Percentiles rank a stretch among this genome's conserved stretches.
These are phyloP conservation scores for Drosophila subquinaria DNA, from an alignment of 2,888 invertebrate genomes.

Conservation along the genomic window DNA sequence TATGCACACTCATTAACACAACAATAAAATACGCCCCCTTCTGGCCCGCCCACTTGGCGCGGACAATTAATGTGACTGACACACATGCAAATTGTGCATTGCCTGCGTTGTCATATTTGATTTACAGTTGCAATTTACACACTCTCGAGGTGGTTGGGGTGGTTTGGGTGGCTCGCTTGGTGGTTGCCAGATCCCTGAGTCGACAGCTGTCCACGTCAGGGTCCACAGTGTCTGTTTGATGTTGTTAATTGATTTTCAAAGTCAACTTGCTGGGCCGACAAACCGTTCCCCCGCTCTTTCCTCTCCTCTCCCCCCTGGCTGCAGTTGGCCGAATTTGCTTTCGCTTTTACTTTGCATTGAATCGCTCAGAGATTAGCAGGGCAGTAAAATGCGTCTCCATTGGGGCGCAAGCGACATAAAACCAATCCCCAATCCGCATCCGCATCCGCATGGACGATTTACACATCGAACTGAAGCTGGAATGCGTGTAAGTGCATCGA, in stretches of 20 bases:
- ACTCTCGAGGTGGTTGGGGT: slow-evolving; percentile 47
- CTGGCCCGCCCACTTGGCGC: slow-evolving; percentile 44
- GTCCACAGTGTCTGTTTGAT: slow-evolving; percentile 83
- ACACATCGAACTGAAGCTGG: slow-evolving; percentile 47
- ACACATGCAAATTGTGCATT: slow-evolving; percentile 77
- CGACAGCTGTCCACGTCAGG: slow-evolving; percentile 76
- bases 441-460: slow-evolving; percentile 57
- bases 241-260: slow-evolving; percentile 86
- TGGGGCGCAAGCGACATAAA: slow-evolving; percentile 81
- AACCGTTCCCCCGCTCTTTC: slow-evolving; percentile 2
- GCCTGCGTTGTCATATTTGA: slow-evolving; percentile 81
- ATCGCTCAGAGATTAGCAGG: slow-evolving; percentile 75
- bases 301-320: neutral
- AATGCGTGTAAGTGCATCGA: slow-evolving; percentile 76
- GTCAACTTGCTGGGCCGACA: slow-evolving; percentile 73
- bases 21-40: slow-evolving; percentile 67
- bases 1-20: slow-evolving; percentile 80
- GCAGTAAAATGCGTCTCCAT: slow-evolving; percentile 77
- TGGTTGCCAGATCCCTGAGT: slow-evolving; percentile 19
- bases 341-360: slow-evolving; percentile 61
- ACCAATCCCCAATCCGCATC: slow-evolving; percentile 60
- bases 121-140: slow-evolving; percentile 82
- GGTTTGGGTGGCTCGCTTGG: neutral
- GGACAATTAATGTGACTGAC: slow-evolving; percentile 81
- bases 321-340: slow-evolving; percentile 48